Base-by-base conservation (phyloP, 2,113 vertebrate genomes). In the Calidris pygmaea region DNA sequence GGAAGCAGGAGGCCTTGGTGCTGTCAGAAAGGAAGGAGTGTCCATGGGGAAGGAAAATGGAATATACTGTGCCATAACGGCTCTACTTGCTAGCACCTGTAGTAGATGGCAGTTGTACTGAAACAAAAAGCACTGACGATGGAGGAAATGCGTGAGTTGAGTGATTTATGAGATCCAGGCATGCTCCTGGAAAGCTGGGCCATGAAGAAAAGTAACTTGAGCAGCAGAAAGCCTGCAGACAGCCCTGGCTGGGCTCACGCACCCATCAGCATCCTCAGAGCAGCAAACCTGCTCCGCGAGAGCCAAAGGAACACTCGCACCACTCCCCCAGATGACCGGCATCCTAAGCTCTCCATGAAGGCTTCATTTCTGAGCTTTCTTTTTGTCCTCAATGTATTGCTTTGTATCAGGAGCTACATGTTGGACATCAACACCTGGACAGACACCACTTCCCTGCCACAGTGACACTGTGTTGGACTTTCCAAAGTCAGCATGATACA, bases 51-150 rank as follows among this genome's bases (percentile, higher is more conserved):
- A 37, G 48, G 39, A 16, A 18, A 50, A 37, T 3, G 24, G 24
- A 50, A 11, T 7, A 26, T 6, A 19, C 5, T 6, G 48, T 34
- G 12, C 47, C 14, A 1, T 14, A 9, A n/a, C 1, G 4, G 26
- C 30, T 17, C 24, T 5, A 17, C 16, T 18, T 6, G 11, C 35
- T 2, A 17, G 48, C 20, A 16, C 3, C 1, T 29, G 24, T 16
- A 16, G 52, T 12, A n/a, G 34, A 67, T 7, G 34, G 37, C 37
- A 27, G 37, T 9, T 6, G 4, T 20, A 19, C 45, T 6, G 6
- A 52, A 30, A 35, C n/a, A 35, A 48, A 63, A 48, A 35, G 24
- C 48, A 20, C 18, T 26, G n/a, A 22, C 0, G 19, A 50, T 4
- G 39, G n/a, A 63, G 24, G 56, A 70, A 26, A 53, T 1, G 21